Evolutionary conservation across 2,113 vertebrate genomes (phyloP).

Genomic region (Prunella himalayana): DNA sequence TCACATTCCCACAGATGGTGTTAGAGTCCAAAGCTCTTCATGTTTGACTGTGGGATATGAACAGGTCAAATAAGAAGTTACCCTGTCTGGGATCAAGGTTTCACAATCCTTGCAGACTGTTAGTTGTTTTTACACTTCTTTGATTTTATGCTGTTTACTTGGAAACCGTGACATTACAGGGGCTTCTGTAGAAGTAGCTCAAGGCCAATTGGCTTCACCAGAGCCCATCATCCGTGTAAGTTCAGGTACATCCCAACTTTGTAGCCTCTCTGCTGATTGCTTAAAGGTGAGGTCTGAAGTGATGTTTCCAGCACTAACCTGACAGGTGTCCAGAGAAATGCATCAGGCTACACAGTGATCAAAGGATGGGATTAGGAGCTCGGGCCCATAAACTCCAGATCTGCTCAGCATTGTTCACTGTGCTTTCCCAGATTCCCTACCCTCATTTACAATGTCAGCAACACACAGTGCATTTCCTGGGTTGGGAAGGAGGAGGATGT

Average conservation of each 20-base stretch:
- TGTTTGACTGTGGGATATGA: constrained; percentile 5
- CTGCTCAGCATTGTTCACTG: neutral
- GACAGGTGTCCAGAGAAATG: neutral
- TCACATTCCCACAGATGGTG: constrained; percentile 48
- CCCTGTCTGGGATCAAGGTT: constrained; percentile 4
- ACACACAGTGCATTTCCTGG: neutral
- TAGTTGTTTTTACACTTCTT: neutral
- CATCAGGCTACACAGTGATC: neutral
- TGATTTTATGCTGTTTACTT: neutral
- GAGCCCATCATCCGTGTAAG: neutral
- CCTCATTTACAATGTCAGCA: neutral
- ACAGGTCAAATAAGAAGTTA: constrained; percentile 40
- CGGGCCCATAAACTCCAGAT: neutral
- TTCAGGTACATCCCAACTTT: neutral
- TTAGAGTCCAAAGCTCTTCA: constrained; percentile 37
- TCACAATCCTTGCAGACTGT: neutral
- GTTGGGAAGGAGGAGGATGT: neutral
- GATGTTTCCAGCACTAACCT: neutral
- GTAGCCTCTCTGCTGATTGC: neutral
- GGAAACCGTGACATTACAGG: neutral
- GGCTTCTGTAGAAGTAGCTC: neutral
- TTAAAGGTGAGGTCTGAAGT: neutral
- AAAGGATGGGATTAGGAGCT: neutral
- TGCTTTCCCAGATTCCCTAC: neutral
- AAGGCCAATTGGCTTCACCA: neutral